Evolutionary conservation across 2,888 invertebrate species (phyloP).

Genomic region (Charanyca ferruginea): DNA sequence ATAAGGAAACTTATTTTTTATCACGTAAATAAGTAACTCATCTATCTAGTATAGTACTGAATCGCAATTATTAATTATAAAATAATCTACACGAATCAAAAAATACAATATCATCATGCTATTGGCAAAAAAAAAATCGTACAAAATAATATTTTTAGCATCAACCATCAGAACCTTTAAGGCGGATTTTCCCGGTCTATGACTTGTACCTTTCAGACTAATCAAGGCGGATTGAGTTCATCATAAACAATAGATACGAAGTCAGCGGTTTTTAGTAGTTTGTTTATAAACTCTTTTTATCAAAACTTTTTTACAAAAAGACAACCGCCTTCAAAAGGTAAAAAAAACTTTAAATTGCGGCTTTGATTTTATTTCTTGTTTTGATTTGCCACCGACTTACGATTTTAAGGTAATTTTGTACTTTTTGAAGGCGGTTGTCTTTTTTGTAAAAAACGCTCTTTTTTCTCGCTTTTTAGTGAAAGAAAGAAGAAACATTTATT

Average conservation of each 20-base stretch:
- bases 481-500: too few relatives aligned
- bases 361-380: too few relatives aligned
- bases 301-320: too few relatives aligned
- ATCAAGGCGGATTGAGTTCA: constrained; percentile 19
- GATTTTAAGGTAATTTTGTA: too few relatives aligned
- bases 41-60: constrained; percentile 13
- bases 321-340: too few relatives aligned
- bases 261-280: neutral
- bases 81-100: constrained; percentile 30
- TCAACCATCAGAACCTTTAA: neutral
- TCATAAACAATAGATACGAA: neutral
- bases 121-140: constrained; percentile 34
- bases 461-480: too few relatives aligned
- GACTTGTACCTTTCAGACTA: constrained; percentile 11
- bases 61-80: constrained; percentile 26
- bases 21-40: constrained; percentile 1
- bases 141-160: constrained; percentile 30
- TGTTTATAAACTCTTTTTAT: neutral
- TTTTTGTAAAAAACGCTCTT: too few relatives aligned
- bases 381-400: too few relatives aligned
- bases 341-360: too few relatives aligned
- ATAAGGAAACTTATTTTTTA: constrained; percentile 59
- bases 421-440: too few relatives aligned
- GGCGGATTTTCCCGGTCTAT: constrained; percentile 21
- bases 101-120: constrained; percentile 21